These are phyloP conservation scores for Diacarnus erythraeanus DNA, from an alignment of 37 sponge, comb jelly and placozoan genomes.

Conservation along the genomic window DNA sequence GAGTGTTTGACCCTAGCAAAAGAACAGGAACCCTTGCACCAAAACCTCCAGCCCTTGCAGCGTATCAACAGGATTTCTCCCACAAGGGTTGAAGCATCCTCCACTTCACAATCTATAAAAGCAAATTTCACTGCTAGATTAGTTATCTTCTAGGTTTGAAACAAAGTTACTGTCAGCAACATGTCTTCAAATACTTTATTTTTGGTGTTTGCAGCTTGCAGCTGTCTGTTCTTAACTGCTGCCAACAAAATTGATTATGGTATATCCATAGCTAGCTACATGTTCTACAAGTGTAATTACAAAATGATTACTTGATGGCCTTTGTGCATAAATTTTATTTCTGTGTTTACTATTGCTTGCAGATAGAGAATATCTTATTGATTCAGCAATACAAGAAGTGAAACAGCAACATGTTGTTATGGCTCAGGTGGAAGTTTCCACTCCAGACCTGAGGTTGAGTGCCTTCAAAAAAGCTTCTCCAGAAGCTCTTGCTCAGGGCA, in stretches of 20 bases:
- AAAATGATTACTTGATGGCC: not conserved
- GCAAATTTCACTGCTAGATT: too few relatives aligned
- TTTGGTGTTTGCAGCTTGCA: not conserved
- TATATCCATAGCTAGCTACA: not conserved
- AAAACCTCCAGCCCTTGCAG: too few relatives aligned
- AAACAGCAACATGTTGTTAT: not conserved
- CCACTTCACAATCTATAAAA: too few relatives aligned
- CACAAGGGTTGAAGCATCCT: too few relatives aligned
- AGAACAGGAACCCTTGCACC: too few relatives aligned
- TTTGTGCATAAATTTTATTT: not conserved
- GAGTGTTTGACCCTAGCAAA: too few relatives aligned
- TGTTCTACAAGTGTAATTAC: too few relatives aligned
- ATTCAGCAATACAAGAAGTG: not conserved
- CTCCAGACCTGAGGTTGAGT: not conserved
- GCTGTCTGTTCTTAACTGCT: not conserved
- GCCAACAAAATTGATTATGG: not conserved
- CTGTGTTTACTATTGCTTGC: not conserved
- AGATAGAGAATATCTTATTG: not conserved
- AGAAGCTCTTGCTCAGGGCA: slow-evolving; percentile 11
- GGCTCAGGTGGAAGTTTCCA: not conserved
- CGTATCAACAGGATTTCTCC: too few relatives aligned
- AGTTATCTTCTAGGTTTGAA: too few relatives aligned
- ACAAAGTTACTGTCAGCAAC: not conserved
- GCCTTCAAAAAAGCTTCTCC: slow-evolving; percentile 5
- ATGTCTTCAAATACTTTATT: not conserved